Evolutionary conservation across 2,888 invertebrate genomes (phyloP).

Genomic region (Apoda limacodes): DNA sequence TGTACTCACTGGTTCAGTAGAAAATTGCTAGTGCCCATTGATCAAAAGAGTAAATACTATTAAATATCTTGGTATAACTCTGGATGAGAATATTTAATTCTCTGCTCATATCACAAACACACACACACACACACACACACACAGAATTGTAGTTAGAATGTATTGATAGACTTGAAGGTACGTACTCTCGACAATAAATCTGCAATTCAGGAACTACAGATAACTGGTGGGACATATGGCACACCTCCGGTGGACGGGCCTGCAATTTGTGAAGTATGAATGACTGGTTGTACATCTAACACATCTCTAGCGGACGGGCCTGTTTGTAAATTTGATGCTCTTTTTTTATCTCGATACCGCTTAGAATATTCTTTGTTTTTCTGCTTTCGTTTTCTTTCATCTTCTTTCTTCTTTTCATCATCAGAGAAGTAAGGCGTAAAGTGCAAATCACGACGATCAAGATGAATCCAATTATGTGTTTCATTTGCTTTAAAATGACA

Average conservation of each 20-base stretch:
- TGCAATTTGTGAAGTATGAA: slow-evolving; percentile 19
- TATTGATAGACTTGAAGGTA: no score
- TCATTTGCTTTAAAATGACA: not conserved
- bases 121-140: no score
- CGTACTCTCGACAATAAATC: no score
- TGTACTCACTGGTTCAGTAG: no score
- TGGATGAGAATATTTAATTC: no score
- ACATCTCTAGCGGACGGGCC: slow-evolving; percentile 16
- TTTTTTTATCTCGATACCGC: slow-evolving; percentile 17
- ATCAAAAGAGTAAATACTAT: no score
- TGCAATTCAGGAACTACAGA: not conserved
- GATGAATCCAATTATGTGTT: not conserved
- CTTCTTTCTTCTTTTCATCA: slow-evolving; percentile 7
- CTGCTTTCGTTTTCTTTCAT: slow-evolving; percentile 11
- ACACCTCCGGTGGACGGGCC: slow-evolving; percentile 12
- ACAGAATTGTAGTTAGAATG: no score
- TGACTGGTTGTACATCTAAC: slow-evolving; percentile 15
- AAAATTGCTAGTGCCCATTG: no score
- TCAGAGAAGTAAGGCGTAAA: not conserved
- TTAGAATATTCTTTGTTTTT: slow-evolving; percentile 16
- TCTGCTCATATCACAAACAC: no score
- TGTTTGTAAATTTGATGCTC: slow-evolving; percentile 15
- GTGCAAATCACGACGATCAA: not conserved
- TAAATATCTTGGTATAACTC: no score
- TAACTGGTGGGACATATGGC: no score